Conservation (phyloP, 2,113 vertebrate species). For the Oxyruncus cristatus region DNA sequence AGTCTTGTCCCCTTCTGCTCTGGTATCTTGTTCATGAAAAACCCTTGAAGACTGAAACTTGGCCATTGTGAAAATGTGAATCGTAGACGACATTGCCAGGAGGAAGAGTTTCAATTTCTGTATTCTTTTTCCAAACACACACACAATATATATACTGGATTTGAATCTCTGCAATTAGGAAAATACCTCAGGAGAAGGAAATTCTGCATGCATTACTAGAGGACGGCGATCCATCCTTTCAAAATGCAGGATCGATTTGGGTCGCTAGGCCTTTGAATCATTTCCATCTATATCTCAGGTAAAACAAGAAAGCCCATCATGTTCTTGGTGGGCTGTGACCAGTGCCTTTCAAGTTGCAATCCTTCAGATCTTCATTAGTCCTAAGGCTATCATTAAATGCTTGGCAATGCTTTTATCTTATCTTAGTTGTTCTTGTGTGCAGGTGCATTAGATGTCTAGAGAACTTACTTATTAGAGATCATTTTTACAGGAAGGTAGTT, state of each 20-base stretch:
- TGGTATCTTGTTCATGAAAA: neutral
- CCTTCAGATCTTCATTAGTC: conserved; percentile 38
- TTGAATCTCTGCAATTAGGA: neutral
- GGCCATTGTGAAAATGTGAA: neutral
- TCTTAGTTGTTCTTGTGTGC: conserved; percentile 4
- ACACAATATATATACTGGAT: neutral
- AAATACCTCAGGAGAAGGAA: neutral
- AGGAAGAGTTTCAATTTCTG: neutral
- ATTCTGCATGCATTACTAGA: neutral
- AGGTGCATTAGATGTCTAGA: conserved; percentile 16
- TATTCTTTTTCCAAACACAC: neutral
- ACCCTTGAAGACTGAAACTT: neutral
- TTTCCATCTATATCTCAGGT: neutral
- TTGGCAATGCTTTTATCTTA: conserved; percentile 17
- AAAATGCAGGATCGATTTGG: neutral
- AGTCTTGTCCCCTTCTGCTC: neutral
- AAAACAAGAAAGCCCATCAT: neutral
- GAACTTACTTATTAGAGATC: neutral
- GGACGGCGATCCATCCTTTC: neutral
- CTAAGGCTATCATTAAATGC: conserved; percentile 36
- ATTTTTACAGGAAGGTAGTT: conserved; percentile 4
- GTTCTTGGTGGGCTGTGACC: conserved; percentile 18
- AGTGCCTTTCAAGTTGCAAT: neutral
- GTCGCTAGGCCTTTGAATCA: neutral
- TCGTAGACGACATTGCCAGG: neutral